Evolutionary conservation across 2,888 invertebrate species (phyloP).

Genomic region (Calephelis perditalis): DNA sequence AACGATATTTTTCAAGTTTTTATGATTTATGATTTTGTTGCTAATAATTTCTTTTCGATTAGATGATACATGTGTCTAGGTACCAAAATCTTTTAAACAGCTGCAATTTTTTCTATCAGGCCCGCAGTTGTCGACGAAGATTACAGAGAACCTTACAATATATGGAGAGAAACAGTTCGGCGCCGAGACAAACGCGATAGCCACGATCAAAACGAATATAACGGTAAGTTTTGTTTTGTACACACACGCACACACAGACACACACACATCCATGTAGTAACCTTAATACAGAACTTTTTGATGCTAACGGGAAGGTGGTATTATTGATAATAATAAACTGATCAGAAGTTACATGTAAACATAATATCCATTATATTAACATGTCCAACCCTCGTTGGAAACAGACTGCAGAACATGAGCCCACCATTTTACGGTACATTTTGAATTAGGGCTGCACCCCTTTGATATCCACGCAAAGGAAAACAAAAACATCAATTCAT

Average conservation of each 20-base stretch:
- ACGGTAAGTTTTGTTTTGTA: slow-evolving; percentile 44
- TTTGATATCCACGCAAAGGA: slow-evolving; percentile 25
- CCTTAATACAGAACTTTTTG: too few species aligned
- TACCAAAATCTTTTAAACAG: too few species aligned
- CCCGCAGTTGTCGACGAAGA: slow-evolving; percentile 72
- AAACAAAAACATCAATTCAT: slow-evolving; percentile 5
- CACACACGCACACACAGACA: too few species aligned
- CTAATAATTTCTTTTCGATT: too few species aligned
- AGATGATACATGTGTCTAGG: too few species aligned
- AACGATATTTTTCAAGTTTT: too few species aligned
- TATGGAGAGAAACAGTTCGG: slow-evolving; percentile 68
- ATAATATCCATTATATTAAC: neutral
- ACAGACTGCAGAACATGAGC: slow-evolving; percentile 39
- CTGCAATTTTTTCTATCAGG: slow-evolving; percentile 34
- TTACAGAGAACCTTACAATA: slow-evolving; percentile 69
- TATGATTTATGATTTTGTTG: too few species aligned
- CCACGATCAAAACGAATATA: slow-evolving; percentile 66
- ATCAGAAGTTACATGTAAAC: neutral
- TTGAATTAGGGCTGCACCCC: slow-evolving; percentile 38
- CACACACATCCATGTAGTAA: too few species aligned
- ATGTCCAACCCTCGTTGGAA: slow-evolving; percentile 46
- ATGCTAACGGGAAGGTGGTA: too few species aligned
- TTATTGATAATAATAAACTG: neutral
- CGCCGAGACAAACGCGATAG: slow-evolving; percentile 59
- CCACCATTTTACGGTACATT: slow-evolving; percentile 37